Conservation (phyloP, 1,140 invertebrate genomes). For the Euwallacea fornicatus region DNA sequence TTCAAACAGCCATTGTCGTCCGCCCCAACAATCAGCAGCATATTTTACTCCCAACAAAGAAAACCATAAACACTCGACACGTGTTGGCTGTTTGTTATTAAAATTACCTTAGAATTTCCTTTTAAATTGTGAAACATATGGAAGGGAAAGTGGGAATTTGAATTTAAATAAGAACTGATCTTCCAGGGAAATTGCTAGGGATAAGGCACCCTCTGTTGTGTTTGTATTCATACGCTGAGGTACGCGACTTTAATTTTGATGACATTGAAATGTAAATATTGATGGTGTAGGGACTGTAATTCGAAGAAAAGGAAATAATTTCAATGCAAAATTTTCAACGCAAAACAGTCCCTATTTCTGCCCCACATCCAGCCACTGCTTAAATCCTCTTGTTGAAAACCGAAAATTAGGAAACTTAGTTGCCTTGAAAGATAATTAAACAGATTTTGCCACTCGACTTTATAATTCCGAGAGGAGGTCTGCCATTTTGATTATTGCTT, state of each 20-base stretch:
- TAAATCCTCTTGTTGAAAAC: too few species aligned
- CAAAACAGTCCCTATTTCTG: too few species aligned
- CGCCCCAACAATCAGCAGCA: background rate
- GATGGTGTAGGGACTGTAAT: background rate
- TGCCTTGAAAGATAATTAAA: slow-evolving; percentile 1
- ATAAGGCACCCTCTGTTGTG: background rate
- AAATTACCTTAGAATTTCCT: slow-evolving; percentile 8
- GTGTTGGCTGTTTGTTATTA: slow-evolving; percentile 6
- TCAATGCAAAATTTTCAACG: too few species aligned
- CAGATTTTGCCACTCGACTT: background rate
- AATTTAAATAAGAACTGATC: slow-evolving; percentile 14
- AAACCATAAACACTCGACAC: slow-evolving; percentile 4
- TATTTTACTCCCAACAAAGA: background rate
- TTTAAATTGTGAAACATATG: slow-evolving; percentile 4
- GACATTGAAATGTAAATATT: background rate
- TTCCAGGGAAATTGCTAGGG: background rate
- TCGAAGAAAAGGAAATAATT: too few species aligned
- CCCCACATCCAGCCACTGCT: too few species aligned
- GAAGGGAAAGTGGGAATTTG: slow-evolving; percentile 4
- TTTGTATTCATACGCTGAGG: slow-evolving; percentile 10
- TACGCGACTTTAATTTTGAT: slow-evolving; percentile 10
- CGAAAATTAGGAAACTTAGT: too few species aligned
- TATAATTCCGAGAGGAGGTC: background rate
- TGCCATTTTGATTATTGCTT: too few species aligned
- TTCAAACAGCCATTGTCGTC: background rate